A percentile compares a stretch with the other conserved stretches of the same genome.
Conservation (phyloP, 2,113 vertebrate genomes). For the Chascanopsetta lugubris region DNA sequence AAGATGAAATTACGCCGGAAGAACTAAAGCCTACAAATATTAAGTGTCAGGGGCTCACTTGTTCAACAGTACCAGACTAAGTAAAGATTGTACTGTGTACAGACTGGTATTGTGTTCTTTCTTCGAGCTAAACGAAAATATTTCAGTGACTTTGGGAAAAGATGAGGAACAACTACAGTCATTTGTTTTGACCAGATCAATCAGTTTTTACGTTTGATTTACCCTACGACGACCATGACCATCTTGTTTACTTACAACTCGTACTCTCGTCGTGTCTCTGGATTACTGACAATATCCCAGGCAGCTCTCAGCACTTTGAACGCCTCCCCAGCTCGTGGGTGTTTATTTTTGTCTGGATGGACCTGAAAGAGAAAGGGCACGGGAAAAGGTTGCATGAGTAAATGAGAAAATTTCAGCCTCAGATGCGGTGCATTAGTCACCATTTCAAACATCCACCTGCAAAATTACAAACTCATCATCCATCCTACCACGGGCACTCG, state of each 20-base stretch:
- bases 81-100: no score
- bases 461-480: conserved; percentile 13
- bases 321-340: conserved; percentile 91
- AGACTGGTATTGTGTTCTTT: no score
- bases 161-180: background rate
- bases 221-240: background rate
- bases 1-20: no score
- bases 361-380: conserved; percentile 80
- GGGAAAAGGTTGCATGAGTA: conserved; percentile 28
- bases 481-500: background rate
- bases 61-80: no score
- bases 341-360: conserved; percentile 95
- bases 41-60: no score
- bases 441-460: conserved; percentile 16
- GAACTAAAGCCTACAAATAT: no score
- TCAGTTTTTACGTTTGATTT: background rate
- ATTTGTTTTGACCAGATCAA: no score
- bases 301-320: conserved; percentile 94
- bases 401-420: conserved; percentile 12
- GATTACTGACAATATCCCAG: conserved; percentile 96
- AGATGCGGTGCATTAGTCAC: conserved; percentile 22
- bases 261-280: conserved; percentile 88
- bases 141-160: background rate
- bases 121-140: no score
- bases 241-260: conserved; percentile 86